Base-by-base conservation (phyloP, 2,888 invertebrate genomes). In the Creontiades dilutus region DNA sequence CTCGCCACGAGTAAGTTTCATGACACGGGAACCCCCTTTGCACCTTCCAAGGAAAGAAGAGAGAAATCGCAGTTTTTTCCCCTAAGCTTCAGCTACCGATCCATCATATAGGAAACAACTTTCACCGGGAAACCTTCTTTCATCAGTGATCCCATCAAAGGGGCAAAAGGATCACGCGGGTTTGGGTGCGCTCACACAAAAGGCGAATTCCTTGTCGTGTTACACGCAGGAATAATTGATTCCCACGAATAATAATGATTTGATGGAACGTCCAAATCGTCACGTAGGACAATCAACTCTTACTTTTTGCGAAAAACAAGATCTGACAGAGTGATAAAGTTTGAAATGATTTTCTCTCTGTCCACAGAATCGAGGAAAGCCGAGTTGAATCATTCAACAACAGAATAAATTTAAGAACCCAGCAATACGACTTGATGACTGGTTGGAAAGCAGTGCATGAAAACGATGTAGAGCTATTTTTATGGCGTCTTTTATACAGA, bases 41-140 rank as follows among this genome's bases (percentile, higher is more conserved):
- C 52, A 37, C 55, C 55, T 28, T 27, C 82, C 19, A 55, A 52
- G 28, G 82, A 52, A 48, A 55, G 82, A 82, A 55, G 82, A 82
- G 82, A 82, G 82, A 82, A 82, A 82, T 82, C 82, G 82, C 16
- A 4, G 82, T 82, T 23, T 85, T 85, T 61, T 82, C 19, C 85
- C 28, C 68, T 68, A 9, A 23, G 11, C 80, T 80, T 47, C 80
- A 47, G 52, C 85, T 85, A 61, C 85, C 23, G 3, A 85, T 61
- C 85, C 28, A 85, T 85, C 85, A 85, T 85, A 85, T 85, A 85
- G 68, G 85, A 85, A 85, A 85, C 85, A 85, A 61, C 85, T 85
- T 85, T 85, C 85, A 61, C n/a, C 85, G 85, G 55, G 61, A 85
- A 27, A 52, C 85, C 85, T 84, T 84, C 48, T 57, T 55, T 85